phyloP scores from a whole-genome alignment of 2,797 vertebrate species.

The Xyrichtys novacula region DNA sequence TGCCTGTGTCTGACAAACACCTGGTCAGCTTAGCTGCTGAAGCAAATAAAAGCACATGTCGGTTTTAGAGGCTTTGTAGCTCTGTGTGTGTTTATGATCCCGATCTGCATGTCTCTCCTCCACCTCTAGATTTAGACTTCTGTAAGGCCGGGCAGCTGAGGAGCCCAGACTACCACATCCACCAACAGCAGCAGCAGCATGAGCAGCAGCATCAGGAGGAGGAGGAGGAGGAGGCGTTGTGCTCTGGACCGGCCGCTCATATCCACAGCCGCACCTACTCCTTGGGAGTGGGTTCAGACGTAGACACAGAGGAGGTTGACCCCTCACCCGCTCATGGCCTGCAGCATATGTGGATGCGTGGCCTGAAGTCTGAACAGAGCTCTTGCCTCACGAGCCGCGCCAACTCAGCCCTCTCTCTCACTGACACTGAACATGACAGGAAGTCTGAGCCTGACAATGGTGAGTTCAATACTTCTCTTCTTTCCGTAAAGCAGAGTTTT shows the following conservation, averaged over 20 bases:
- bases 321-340: conserved; percentile 92
- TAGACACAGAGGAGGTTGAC: conserved; percentile 94
- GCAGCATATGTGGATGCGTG: conserved; percentile 95
- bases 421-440: conserved; percentile 97
- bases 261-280: conserved; percentile 88
- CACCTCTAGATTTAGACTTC: conserved; percentile 91
- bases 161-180: conserved; percentile 89
- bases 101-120: conserved; percentile 32
- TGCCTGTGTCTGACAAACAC: conserved; percentile 54
- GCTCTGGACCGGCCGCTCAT: conserved; percentile 74
- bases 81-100: conserved; percentile 19
- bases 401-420: conserved; percentile 96
- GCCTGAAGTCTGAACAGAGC: conserved; percentile 95
- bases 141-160: conserved; percentile 88
- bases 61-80: conserved; percentile 43
- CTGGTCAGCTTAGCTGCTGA: conserved; percentile 57
- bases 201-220: conserved; percentile 75
- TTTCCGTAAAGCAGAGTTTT: conserved; percentile 6
- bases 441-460: conserved; percentile 97
- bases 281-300: conserved; percentile 91
- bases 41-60: conserved; percentile 60
- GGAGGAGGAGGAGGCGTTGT: conserved; percentile 84
- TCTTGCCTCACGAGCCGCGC: conserved; percentile 97
- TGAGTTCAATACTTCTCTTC: conserved; percentile 76
- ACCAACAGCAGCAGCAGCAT: conserved; percentile 75